Evolutionary conservation across 2,797 vertebrate species (phyloP), one percentile per base, ranked within the genome.

Genomic region (Sebastes taczanowskii): DNA sequence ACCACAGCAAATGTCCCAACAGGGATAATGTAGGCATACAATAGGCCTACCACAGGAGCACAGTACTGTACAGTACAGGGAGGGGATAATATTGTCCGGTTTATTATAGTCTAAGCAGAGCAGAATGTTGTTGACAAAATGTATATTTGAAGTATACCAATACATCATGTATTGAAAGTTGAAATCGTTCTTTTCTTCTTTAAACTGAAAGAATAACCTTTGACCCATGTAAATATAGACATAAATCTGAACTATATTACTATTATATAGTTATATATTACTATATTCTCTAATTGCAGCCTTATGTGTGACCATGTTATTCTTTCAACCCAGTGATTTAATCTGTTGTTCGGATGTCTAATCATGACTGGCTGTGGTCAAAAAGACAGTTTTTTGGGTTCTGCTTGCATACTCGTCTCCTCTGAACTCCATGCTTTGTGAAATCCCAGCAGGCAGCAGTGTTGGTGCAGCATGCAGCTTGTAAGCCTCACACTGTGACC

Each of bases 401-500:
- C 6, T 30, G 84, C 68, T 61, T 27, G 68, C 69, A 64, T 22
- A 64, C 83, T 80, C 7, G 74, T 79, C 60, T 87, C 73, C 80
- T 38, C 46, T 63, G 60, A 85, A 67, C 78, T 87, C 67, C 53
- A 38, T 55, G 84, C 76, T 88, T 82, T 84, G 83, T 78, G 77
- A 76, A 71, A 63, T 80, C 88, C 72, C 88, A 89, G 91, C 90
- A 77, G 83, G 90, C 85, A 68, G 70, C 62, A 75, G 66, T 52
- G 32, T 23, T 81, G 83, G 71, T 80, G 80, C 83, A 70, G 85
- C 77, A 49, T 87, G 80, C 38, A 81, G 87, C 88, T 80, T 85
- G 77, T 67, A 66, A 69, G 92, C 66, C 84, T 86, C 91, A 76
- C 83, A 86, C 90, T 93, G 93, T 91, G 92, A 92, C 76, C 84